Percentiles rank a stretch among this genome's conserved stretches.
Conservation (phyloP, 2,888 invertebrate genomes). For the Ellobium chinense region DNA sequence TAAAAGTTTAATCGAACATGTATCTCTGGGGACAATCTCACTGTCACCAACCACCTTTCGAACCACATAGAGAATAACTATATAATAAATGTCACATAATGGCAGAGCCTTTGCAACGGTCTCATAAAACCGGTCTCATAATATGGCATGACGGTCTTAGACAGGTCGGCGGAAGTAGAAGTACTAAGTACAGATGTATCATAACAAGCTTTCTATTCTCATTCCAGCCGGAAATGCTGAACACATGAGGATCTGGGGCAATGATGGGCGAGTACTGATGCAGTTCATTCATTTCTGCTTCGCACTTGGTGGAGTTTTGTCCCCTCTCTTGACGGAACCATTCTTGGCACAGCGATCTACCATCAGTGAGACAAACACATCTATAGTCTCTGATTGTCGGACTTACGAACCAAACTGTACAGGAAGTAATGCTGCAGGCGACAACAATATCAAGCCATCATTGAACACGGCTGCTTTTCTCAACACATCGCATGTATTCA, state of each 20-base stretch:
- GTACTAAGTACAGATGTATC: neutral
- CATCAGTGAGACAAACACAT: neutral
- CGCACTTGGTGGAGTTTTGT: conserved; percentile 79
- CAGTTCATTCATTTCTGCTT: conserved; percentile 80
- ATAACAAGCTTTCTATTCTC: neutral
- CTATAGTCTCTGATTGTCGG: too few relatives aligned
- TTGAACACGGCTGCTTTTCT: neutral
- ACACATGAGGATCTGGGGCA: conserved; percentile 75
- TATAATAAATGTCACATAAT: too few relatives aligned
- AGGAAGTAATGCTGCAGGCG: neutral
- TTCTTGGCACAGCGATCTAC: conserved; percentile 67
- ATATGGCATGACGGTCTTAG: too few relatives aligned
- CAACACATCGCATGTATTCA: neutral
- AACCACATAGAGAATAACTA: too few relatives aligned
- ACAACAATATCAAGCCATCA: neutral
- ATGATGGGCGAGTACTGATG: conserved; percentile 77
- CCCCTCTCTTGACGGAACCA: conserved; percentile 79
- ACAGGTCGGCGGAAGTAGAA: too few relatives aligned
- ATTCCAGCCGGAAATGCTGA: conserved; percentile 75
- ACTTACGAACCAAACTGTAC: neutral
- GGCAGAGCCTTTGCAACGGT: too few relatives aligned
- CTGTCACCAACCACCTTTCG: too few relatives aligned
- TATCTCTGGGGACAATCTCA: too few relatives aligned
- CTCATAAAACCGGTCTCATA: too few relatives aligned
- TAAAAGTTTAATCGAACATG: too few relatives aligned